Conservation (phyloP, 2,888 invertebrate genomes). For the Teleogryllus oceanicus region DNA sequence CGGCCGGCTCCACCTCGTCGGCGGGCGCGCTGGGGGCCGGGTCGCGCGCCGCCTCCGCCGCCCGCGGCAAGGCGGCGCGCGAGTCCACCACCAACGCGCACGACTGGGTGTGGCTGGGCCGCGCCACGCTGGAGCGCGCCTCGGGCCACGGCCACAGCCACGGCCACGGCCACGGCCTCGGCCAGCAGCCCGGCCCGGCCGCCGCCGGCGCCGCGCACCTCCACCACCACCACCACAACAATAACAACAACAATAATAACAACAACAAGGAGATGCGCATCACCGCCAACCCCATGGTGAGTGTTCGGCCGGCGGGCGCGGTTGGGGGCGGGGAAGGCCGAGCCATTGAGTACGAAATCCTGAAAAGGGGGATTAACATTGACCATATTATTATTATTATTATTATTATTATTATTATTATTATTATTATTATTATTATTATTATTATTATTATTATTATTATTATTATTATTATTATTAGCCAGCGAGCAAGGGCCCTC, state of each 20-base stretch:
- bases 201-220: slow-evolving; percentile 35
- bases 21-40: slow-evolving; percentile 42
- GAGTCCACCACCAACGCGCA: slow-evolving; percentile 87
- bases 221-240: slow-evolving; percentile 42
- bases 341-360: too few relatives aligned
- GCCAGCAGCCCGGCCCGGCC: slow-evolving; percentile 34
- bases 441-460: too few relatives aligned
- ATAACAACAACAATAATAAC: slow-evolving; percentile 43
- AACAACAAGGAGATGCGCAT: slow-evolving; percentile 63
- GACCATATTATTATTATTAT: too few relatives aligned
- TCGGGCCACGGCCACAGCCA: slow-evolving; percentile 41
- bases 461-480: too few relatives aligned
- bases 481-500: too few relatives aligned
- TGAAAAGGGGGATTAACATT: too few relatives aligned
- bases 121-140: slow-evolving; percentile 63
- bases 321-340: too few relatives aligned
- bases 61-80: slow-evolving; percentile 49
- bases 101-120: slow-evolving; percentile 95
- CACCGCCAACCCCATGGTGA: slow-evolving; percentile 68
- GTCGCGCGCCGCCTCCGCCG: slow-evolving; percentile 39
- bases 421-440: too few relatives aligned
- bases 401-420: too few relatives aligned
- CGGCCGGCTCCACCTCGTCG: neutral
- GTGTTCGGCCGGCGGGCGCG: slow-evolving; percentile 40
- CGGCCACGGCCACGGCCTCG: slow-evolving; percentile 35